A percentile compares a stretch with the other conserved stretches of the same genome.
These are phyloP conservation scores for Ispidina lecontei DNA, from an alignment of 2,797 vertebrate genomes.

Conservation along the genomic window DNA sequence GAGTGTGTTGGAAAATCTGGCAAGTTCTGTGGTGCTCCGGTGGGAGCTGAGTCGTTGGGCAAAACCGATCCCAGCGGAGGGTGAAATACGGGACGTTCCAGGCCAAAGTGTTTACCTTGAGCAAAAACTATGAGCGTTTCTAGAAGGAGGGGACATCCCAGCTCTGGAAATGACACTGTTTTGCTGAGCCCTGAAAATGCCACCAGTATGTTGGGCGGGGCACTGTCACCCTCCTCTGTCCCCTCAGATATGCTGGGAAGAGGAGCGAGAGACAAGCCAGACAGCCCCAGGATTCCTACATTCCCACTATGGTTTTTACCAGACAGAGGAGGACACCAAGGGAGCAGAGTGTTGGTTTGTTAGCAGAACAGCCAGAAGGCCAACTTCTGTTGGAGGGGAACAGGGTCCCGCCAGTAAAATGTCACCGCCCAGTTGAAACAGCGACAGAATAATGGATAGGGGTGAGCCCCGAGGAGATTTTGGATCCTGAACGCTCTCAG, in stretches of 20 bases:
- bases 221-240: neutral
- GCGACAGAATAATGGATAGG: slow-evolving; percentile 44
- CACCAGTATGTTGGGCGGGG: fast-evolving
- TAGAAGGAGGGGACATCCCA: neutral
- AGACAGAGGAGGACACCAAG: neutral
- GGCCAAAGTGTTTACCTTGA: neutral
- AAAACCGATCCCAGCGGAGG: neutral
- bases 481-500: neutral
- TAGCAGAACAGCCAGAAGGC: neutral
- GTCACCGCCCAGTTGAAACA: slow-evolving; percentile 22
- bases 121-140: neutral
- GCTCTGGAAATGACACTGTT: neutral
- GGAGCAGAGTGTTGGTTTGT: neutral
- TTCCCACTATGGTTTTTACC: neutral
- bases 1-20: slow-evolving; percentile 53
- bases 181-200: neutral
- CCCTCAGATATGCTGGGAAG: neutral
- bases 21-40: neutral
- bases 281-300: fast-evolving
- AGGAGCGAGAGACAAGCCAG: neutral
- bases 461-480: slow-evolving; percentile 37
- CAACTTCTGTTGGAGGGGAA: neutral
- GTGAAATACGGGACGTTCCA: neutral
- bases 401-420: slow-evolving; percentile 24
- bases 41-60: slow-evolving; percentile 37